Base-by-base conservation (phyloP, 2,797 vertebrate genomes). In the Paratrypauchen microcephalus region DNA sequence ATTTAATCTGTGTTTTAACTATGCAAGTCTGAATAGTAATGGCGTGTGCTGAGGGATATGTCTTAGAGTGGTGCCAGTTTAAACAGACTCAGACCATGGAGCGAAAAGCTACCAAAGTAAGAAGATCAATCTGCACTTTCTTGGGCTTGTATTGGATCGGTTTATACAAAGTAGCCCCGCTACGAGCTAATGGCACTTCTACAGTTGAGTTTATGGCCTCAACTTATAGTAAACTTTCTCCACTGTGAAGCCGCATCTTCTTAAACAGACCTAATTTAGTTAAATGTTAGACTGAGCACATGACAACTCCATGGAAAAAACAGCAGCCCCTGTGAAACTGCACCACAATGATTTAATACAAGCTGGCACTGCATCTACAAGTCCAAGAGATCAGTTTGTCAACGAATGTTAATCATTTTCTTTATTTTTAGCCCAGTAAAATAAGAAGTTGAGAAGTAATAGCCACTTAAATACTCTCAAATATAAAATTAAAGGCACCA, bases 31-130 rank as follows among this genome's bases (percentile, higher is more conserved):
- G 52, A 55, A 23, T 23, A 12, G 52, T 21, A 4, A 23, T 5
- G 12, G 52, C 52, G 9, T 55, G 12, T 55, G 21, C 50, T n/a
- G 6, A 52, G 8, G 50, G 50, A 80, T 41, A 69, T 36, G 58
- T n/a, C 2, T 5, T 8, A 69, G 32, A 68, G 24, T 28, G 0
- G 15, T 65, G 73, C 79, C 75, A 78, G 66, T 60, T 55, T 48
- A 83, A 83, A 84, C 71, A 63, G 47, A 16, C 24, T 58, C 15
- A 5, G 57, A n/a, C 30, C 59, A 52, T 62, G 65, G 45, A 15
- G 6, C 52, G 52, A 69, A 76, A 74, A 77, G 32, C 50, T n/a
- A 36, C 18, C 41, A 28, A 28, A 19, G 45, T 74, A 55, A 78
- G 18, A 16, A 23, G 68, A 71, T 30, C 39, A 64, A 76, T 69